Conservation (phyloP, 1,140 invertebrate genomes). For the Eriocheir sinensis region DNA sequence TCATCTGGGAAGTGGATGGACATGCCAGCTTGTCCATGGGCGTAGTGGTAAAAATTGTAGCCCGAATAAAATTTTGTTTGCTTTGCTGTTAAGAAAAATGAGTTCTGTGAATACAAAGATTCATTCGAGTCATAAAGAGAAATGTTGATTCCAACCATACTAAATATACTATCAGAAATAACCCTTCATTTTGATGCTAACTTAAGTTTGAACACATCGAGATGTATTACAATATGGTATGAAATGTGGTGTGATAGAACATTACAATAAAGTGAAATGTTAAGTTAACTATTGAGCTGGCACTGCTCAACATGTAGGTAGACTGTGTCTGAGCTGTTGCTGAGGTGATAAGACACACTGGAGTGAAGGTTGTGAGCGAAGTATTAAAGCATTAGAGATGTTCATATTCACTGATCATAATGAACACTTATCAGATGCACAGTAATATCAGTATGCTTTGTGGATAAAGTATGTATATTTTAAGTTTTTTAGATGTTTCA, state of each 20-base stretch:
- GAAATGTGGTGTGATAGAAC: not conserved
- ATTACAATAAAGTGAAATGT: not conserved
- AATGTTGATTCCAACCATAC: not conserved
- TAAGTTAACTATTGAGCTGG: not conserved
- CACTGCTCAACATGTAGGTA: not conserved
- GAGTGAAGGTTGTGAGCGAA: no score
- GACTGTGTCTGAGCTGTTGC: no score
- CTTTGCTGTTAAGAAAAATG: constrained; percentile 37
- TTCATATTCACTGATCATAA: no score
- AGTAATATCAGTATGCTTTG: no score
- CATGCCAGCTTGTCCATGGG: constrained; percentile 80
- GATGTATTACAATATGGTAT: not conserved
- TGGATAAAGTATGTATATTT: no score
- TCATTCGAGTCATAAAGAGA: not conserved
- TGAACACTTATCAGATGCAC: no score
- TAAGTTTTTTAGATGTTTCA: no score
- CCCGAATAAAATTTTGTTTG: constrained; percentile 33
- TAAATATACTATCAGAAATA: not conserved
- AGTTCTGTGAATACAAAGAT: not conserved
- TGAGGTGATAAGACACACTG: no score
- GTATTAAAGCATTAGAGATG: no score
- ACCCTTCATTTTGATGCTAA: not conserved
- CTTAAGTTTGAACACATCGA: not conserved
- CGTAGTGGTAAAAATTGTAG: constrained; percentile 75
- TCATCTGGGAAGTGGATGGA: constrained; percentile 79